Evolutionary conservation across 2,888 invertebrate genomes (phyloP).

Genomic region (Anagyrus pseudococci): DNA sequence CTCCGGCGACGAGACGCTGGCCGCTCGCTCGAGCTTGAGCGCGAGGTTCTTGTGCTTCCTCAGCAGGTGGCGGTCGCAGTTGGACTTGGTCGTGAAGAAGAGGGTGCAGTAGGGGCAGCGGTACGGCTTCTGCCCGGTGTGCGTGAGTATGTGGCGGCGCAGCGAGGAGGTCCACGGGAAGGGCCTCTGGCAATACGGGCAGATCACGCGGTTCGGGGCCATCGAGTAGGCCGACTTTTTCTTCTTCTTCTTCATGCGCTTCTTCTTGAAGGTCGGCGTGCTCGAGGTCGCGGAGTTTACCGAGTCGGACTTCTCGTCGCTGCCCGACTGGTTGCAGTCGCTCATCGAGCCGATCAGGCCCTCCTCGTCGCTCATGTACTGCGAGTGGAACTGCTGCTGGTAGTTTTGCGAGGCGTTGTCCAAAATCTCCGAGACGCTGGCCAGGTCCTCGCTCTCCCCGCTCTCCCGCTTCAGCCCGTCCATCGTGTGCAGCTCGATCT

Average conservation of each 20-base stretch:
- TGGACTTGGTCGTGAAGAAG: slow-evolving; percentile 95
- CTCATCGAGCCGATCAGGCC: slow-evolving; percentile 83
- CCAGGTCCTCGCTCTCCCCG: slow-evolving; percentile 66
- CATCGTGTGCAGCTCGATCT: not conserved
- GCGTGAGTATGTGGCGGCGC: slow-evolving; percentile 92
- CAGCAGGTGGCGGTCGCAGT: slow-evolving; percentile 92
- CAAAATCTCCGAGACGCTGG: slow-evolving; percentile 77
- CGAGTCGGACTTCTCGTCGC: slow-evolving; percentile 80
- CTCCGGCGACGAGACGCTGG: slow-evolving; percentile 62
- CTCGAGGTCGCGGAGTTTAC: slow-evolving; percentile 66
- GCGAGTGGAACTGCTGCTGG: slow-evolving; percentile 57
- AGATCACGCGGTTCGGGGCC: slow-evolving; percentile 92
- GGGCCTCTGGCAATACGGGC: slow-evolving; percentile 91
- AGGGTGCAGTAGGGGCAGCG: slow-evolving; percentile 93
- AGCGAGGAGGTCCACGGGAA: slow-evolving; percentile 97
- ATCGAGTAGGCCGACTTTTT: slow-evolving; percentile 95
- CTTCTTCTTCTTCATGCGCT: slow-evolving; percentile 63
- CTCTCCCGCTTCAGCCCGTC: not conserved
- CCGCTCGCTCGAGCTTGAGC: slow-evolving; percentile 43
- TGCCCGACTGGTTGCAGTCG: slow-evolving; percentile 83
- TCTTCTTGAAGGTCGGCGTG: slow-evolving; percentile 52
- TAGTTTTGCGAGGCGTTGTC: slow-evolving; percentile 74
- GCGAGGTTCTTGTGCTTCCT: slow-evolving; percentile 78
- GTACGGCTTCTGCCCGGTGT: slow-evolving; percentile 96
- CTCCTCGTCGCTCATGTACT: slow-evolving; percentile 71